These are phyloP conservation scores for Synergus gifuensis DNA, from an alignment of 2,888 invertebrate genomes.

Conservation along the genomic window DNA sequence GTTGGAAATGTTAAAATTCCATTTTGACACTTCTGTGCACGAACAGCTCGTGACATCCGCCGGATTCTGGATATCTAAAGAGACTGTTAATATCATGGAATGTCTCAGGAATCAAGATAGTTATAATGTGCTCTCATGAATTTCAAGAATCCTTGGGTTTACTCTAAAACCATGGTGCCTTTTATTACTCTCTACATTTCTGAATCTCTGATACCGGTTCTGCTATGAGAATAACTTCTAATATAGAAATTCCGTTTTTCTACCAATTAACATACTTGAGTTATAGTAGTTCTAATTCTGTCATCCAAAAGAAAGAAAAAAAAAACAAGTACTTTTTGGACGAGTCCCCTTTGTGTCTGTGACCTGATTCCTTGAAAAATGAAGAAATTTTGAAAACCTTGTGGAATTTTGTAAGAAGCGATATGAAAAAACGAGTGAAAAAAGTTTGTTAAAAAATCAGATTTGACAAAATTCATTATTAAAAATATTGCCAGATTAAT, in stretches of 20 bases:
- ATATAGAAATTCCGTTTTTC: background rate
- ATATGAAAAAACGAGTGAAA: too few species aligned
- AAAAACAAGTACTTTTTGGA: background rate
- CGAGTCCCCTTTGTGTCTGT: background rate
- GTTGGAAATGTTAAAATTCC: background rate
- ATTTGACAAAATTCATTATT: too few species aligned
- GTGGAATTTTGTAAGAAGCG: too few species aligned
- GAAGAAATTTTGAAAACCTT: background rate
- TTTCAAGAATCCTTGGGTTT: background rate
- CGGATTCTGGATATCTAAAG: slow-evolving; percentile 2
- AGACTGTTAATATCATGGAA: background rate
- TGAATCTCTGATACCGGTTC: background rate
- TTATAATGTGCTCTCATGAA: background rate
- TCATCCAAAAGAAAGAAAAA: background rate
- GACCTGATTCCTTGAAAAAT: background rate
- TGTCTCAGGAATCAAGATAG: background rate
- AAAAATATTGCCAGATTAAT: too few species aligned
- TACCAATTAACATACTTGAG: background rate
- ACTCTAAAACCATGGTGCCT: background rate
- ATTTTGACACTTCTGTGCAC: background rate
- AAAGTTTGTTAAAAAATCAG: too few species aligned
- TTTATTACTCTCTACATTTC: background rate
- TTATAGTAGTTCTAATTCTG: background rate
- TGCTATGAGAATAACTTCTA: background rate
- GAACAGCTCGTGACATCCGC: slow-evolving; percentile 2